Percentiles rank a stretch among this genome's conserved stretches.
Evolutionary conservation across 2,888 invertebrate species (phyloP).

Genomic region (Tinea semifulvella): DNA sequence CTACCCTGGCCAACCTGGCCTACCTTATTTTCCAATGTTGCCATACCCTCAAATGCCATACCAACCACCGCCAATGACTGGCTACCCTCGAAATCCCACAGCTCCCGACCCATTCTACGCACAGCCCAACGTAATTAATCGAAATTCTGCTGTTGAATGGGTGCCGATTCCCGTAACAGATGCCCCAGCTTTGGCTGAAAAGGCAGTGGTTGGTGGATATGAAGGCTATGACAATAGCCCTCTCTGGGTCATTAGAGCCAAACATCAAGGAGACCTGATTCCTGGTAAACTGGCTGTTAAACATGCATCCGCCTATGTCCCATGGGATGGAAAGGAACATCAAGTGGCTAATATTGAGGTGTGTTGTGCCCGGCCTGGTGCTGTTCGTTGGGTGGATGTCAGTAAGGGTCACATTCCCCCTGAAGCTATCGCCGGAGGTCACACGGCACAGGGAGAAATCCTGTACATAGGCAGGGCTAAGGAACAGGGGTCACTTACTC

Average conservation of each 20-base stretch:
- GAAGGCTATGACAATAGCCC: conserved; percentile 56
- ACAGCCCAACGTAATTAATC: too few species aligned
- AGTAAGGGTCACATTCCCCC: conserved; percentile 50
- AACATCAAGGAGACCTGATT: conserved; percentile 43
- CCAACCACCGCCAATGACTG: not conserved
- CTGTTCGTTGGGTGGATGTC: conserved; percentile 52
- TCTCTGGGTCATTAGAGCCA: conserved; percentile 50
- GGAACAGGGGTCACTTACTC: conserved; percentile 63
- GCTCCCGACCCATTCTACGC: not conserved
- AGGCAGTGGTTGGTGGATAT: conserved; percentile 50
- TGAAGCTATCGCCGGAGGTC: conserved; percentile 59
- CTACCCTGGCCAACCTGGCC: conserved; percentile 36
- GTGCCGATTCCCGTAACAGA: conserved; percentile 32
- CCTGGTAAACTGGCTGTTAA: conserved; percentile 54
- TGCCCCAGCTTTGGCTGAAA: conserved; percentile 32
- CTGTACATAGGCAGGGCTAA: conserved; percentile 63
- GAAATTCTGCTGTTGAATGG: conserved; percentile 35
- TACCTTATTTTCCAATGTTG: conserved; percentile 25
- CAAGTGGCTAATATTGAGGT: conserved; percentile 45
- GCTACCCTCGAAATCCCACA: not conserved
- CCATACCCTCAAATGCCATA: conserved; percentile 13
- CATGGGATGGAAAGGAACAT: conserved; percentile 50
- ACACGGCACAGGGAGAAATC: conserved; percentile 49
- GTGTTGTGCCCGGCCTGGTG: conserved; percentile 43
- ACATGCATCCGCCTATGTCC: conserved; percentile 44